Conservation (phyloP, 2,797 vertebrate genomes). For the Oophaga sylvatica region DNA sequence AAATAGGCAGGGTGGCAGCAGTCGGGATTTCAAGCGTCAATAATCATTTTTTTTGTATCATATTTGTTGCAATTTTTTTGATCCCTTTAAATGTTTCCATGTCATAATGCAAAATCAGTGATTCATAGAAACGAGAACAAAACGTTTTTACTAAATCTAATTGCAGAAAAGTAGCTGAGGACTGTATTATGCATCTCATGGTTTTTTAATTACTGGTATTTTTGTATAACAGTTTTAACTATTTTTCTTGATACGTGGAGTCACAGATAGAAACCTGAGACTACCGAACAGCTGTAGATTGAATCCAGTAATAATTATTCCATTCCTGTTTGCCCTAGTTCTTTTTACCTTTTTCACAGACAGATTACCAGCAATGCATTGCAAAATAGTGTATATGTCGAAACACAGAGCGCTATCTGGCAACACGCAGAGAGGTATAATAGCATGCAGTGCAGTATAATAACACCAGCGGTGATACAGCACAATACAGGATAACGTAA, state of each 20-base stretch:
- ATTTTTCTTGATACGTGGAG: too few relatives aligned
- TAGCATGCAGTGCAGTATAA: constrained; percentile 51
- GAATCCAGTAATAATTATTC: constrained; percentile 33
- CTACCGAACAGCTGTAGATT: neutral
- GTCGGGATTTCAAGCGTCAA: too few relatives aligned
- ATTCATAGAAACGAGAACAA: neutral
- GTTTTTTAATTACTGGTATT: too few relatives aligned
- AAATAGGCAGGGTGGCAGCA: too few relatives aligned
- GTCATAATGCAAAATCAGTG: neutral
- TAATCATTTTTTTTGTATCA: too few relatives aligned
- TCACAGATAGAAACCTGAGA: neutral
- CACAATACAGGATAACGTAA: constrained; percentile 26
- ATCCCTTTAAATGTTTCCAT: neutral
- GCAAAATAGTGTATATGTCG: constrained; percentile 43
- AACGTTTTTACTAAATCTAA: neutral
- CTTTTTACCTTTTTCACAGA: constrained; percentile 29
- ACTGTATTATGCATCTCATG: too few relatives aligned
- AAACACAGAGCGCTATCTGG: constrained; percentile 28
- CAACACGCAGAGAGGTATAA: constrained; percentile 44
- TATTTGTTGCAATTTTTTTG: too few relatives aligned
- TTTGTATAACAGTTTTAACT: too few relatives aligned
- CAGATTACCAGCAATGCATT: constrained; percentile 51
- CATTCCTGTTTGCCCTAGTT: constrained; percentile 17
- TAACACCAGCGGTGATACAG: constrained; percentile 20
- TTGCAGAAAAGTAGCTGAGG: neutral